These are phyloP conservation scores for Petrocephalus zakoni DNA, from an alignment of 2,113 vertebrate genomes.

Conservation along the genomic window DNA sequence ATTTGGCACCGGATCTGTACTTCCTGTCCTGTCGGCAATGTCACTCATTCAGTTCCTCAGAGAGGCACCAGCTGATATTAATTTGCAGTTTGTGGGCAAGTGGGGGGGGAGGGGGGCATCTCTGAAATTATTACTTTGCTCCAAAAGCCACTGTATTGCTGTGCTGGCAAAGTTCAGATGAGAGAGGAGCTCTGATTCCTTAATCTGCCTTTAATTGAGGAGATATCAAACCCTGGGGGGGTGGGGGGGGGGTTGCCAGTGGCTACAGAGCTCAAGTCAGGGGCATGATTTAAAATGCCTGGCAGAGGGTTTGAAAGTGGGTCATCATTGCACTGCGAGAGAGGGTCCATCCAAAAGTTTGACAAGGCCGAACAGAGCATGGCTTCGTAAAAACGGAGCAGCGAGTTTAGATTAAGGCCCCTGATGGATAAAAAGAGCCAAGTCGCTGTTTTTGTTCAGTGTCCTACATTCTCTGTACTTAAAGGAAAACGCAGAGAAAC, in stretches of 20 bases:
- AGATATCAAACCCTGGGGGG: background rate
- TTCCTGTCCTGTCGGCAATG: background rate
- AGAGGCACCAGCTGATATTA: background rate
- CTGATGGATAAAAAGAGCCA: background rate
- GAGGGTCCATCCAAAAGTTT: background rate
- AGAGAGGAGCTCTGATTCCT: background rate
- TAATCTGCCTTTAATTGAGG: conserved; percentile 15
- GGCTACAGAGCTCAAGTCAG: conserved; percentile 20
- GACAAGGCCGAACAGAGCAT: background rate
- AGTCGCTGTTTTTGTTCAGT: background rate
- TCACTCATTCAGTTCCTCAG: background rate
- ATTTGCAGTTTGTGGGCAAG: background rate
- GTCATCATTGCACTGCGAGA: background rate
- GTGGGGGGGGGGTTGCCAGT: background rate
- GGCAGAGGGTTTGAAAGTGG: background rate
- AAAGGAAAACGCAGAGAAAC: background rate
- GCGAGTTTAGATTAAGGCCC: background rate
- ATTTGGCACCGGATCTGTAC: background rate
- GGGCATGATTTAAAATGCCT: conserved; percentile 24
- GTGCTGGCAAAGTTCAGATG: background rate
- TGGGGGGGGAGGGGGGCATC: background rate
- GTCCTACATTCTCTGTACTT: background rate
- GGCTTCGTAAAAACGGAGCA: too few relatives aligned
- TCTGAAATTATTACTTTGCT: background rate
- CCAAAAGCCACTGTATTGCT: background rate